A percentile compares a stretch with the other conserved stretches of the same genome.
Conservation (phyloP, 2,113 vertebrate genomes). For the Corydoras sp. region DNA sequence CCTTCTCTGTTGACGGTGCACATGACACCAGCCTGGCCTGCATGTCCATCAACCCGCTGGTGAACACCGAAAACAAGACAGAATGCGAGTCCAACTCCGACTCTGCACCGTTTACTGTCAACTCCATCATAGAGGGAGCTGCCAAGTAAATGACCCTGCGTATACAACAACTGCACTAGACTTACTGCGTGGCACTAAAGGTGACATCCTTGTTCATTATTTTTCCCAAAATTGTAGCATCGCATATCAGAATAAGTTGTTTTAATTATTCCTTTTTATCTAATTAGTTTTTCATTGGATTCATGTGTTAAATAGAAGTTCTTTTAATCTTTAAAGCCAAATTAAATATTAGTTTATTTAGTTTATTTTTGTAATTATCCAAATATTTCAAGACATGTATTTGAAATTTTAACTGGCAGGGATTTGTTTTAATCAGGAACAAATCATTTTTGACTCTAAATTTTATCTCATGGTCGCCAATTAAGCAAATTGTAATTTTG, state of each 20-base stretch:
- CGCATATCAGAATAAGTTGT: slow-evolving; percentile 8
- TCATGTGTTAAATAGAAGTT: too few species aligned
- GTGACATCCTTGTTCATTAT: background rate
- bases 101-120: slow-evolving; percentile 62
- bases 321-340: background rate
- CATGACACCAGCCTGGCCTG: slow-evolving; percentile 72
- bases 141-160: slow-evolving; percentile 58
- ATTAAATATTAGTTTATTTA: background rate
- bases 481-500: background rate
- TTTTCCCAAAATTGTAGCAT: background rate
- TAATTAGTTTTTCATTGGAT: too few species aligned
- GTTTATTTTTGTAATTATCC: background rate
- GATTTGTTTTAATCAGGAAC: background rate
- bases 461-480: background rate
- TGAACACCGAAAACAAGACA: slow-evolving; percentile 66
- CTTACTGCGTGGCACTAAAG: background rate
- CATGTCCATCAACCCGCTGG: slow-evolving; percentile 71
- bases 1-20: slow-evolving; percentile 69
- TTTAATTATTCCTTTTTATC: too few species aligned
- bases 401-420: too few species aligned
- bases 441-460: background rate
- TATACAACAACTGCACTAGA: background rate
- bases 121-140: slow-evolving; percentile 62
- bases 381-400: background rate
- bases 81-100: slow-evolving; percentile 69